These are phyloP conservation scores for Nasonia oneida DNA, from an alignment of 2,888 invertebrate genomes.

Conservation along the genomic window DNA sequence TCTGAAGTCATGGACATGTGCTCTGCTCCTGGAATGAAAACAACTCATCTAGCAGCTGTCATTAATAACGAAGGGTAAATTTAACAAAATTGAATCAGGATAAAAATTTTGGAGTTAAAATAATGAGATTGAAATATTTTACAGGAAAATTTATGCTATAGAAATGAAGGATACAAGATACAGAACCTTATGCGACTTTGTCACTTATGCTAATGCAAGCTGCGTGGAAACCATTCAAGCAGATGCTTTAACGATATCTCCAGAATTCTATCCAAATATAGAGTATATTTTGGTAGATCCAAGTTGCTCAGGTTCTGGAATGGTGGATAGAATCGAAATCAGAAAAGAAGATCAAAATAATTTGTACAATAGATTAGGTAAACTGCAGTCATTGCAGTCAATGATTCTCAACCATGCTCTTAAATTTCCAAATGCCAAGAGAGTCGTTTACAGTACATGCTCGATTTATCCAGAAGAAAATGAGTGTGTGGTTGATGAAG, in stretches of 20 bases:
- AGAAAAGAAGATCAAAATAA: slow-evolving; percentile 80
- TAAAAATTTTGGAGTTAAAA: background rate
- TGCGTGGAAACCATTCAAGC: slow-evolving; percentile 85
- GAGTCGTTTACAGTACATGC: slow-evolving; percentile 98
- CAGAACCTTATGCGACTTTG: slow-evolving; percentile 83
- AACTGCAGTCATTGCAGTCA: slow-evolving; percentile 89
- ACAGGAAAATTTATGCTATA: slow-evolving; percentile 89
- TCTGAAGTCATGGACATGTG: slow-evolving; percentile 94
- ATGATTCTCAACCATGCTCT: slow-evolving; percentile 92
- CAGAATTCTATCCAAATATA: slow-evolving; percentile 84
- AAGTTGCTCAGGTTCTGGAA: slow-evolving; percentile 95
- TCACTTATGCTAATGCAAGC: slow-evolving; percentile 83
- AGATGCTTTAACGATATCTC: slow-evolving; percentile 87
- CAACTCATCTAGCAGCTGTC: slow-evolving; percentile 92
- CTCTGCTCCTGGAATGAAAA: slow-evolving; percentile 99
- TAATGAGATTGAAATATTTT: slow-evolving; percentile 3
- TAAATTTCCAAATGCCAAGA: slow-evolving; percentile 89
- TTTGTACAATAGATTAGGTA: slow-evolving; percentile 82
- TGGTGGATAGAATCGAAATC: slow-evolving; percentile 81
- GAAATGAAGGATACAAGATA: slow-evolving; percentile 87
- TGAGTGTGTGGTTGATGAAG: slow-evolving; percentile 91
- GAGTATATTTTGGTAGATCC: slow-evolving; percentile 98
- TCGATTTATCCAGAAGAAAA: slow-evolving; percentile 95
- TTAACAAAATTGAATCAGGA: slow-evolving; percentile 30
- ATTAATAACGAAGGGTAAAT: slow-evolving; percentile 87